A percentile compares a stretch with the other conserved stretches of the same genome.
phyloP scores from a whole-genome alignment of 2,888 invertebrate species.

The Lochmaea crataegi region DNA sequence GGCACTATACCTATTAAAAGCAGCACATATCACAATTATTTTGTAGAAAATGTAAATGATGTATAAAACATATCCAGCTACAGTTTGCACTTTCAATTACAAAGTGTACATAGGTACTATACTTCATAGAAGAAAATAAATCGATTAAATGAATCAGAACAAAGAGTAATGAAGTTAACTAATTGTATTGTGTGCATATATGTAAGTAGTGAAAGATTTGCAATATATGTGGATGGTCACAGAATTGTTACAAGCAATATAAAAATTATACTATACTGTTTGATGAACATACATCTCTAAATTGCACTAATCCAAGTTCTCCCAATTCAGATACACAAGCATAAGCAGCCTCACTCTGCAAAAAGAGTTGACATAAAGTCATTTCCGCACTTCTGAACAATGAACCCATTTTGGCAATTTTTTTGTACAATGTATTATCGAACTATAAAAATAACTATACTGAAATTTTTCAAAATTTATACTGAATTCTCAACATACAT shows the following conservation, averaged over 20 bases:
- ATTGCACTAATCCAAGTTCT: constrained; percentile 96
- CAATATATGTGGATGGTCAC: neutral
- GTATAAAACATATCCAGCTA: too few species aligned
- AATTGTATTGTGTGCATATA: neutral
- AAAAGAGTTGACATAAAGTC: constrained; percentile 97
- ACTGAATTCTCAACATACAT: constrained; percentile 31
- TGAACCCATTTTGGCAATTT: constrained; percentile 77
- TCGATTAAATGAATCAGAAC: too few species aligned
- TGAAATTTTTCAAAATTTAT: constrained; percentile 14
- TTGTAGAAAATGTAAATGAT: too few species aligned
- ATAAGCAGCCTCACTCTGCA: constrained; percentile 98
- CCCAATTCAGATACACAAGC: constrained; percentile 98
- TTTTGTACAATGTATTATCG: constrained; percentile 33
- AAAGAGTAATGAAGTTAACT: too few species aligned
- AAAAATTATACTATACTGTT: constrained; percentile 10
- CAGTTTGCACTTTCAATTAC: too few species aligned
- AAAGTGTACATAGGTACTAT: too few species aligned
- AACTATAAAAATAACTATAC: constrained; percentile 32
- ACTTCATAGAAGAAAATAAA: too few species aligned
- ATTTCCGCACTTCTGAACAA: constrained; percentile 98
- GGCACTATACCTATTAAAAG: too few species aligned
- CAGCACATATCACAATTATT: neutral
- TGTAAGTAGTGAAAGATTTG: neutral
- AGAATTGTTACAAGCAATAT: neutral
- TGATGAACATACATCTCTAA: constrained; percentile 84